Conservation (phyloP, 2,888 invertebrate species). For the Steromphala cineraria region DNA sequence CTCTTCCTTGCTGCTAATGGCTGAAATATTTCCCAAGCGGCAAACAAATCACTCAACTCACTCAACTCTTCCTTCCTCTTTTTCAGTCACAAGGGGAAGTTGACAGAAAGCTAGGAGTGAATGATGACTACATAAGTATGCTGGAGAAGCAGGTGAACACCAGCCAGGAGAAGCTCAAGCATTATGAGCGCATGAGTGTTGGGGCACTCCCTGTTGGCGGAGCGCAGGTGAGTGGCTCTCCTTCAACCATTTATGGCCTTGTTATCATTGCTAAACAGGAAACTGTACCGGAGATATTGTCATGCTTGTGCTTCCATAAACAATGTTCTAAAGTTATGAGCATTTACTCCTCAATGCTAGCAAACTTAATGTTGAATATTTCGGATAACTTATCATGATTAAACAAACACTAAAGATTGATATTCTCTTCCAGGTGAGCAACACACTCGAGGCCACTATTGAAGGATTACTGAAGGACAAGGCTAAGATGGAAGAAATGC, state of each 20-base stretch:
- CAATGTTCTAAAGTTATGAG: too few relatives aligned
- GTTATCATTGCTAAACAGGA: too few relatives aligned
- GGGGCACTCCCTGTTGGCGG: background rate
- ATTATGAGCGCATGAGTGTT: background rate
- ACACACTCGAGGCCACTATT: conserved; percentile 16
- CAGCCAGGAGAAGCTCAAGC: background rate
- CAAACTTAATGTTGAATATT: too few relatives aligned
- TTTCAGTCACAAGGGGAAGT: background rate
- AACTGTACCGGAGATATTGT: too few relatives aligned
- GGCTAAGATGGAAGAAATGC: conserved; percentile 18
- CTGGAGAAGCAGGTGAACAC: conserved; percentile 15
- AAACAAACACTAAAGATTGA: background rate
- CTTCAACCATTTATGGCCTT: too few relatives aligned
- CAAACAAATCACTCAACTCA: too few relatives aligned
- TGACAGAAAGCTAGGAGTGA: background rate
- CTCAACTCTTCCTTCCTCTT: too few relatives aligned
- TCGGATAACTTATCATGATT: too few relatives aligned
- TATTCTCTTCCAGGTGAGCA: background rate
- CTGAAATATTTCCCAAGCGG: too few relatives aligned
- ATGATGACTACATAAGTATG: conserved; percentile 17
- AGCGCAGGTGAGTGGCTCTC: background rate
- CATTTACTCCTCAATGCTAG: too few relatives aligned
- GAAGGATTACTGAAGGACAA: conserved; percentile 15
- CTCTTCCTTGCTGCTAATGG: too few relatives aligned
- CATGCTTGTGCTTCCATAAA: too few relatives aligned